A percentile compares a stretch with the other conserved stretches of the same genome.
Conservation (phyloP, 1,140 invertebrate species). For the Thalassaphorura encarpata region DNA sequence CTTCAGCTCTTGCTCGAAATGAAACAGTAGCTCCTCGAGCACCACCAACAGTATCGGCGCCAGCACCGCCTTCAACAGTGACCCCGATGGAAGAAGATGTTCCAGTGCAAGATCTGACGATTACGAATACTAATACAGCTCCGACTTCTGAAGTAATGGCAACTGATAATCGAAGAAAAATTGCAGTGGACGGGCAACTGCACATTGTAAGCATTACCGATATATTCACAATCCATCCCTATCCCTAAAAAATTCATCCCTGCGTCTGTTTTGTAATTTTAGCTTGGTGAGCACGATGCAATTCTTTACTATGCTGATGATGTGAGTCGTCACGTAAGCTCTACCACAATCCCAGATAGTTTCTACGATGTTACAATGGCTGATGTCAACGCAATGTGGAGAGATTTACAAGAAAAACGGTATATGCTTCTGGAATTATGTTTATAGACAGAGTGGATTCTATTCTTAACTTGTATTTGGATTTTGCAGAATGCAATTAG, state of each 20-base stretch:
- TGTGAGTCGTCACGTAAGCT: conserved; percentile 2
- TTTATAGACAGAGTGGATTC: too few relatives aligned
- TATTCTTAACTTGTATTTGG: too few relatives aligned
- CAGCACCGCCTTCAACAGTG: background rate
- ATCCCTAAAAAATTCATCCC: too few relatives aligned
- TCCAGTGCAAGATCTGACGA: too few relatives aligned
- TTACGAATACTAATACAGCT: too few relatives aligned
- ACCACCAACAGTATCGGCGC: background rate
- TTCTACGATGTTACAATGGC: conserved; percentile 72
- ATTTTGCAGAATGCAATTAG: too few relatives aligned
- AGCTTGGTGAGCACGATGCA: conserved; percentile 58
- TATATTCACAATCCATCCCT: too few relatives aligned
- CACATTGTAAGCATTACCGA: too few relatives aligned
- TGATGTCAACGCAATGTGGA: conserved; percentile 59
- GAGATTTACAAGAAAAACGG: conserved; percentile 53
- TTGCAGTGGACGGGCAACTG: background rate
- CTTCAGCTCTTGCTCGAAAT: background rate
- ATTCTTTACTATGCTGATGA: conserved; percentile 54
- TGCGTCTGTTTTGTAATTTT: conserved; percentile 31
- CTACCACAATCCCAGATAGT: conserved; percentile 58
- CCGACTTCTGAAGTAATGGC: background rate
- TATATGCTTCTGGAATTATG: too few relatives aligned
- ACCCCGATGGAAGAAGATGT: too few relatives aligned
- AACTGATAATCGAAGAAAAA: background rate
- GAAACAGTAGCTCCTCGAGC: background rate